These are phyloP conservation scores for Rhabdophis nuchalis DNA, from an alignment of 2,797 vertebrate genomes.

Conservation along the genomic window DNA sequence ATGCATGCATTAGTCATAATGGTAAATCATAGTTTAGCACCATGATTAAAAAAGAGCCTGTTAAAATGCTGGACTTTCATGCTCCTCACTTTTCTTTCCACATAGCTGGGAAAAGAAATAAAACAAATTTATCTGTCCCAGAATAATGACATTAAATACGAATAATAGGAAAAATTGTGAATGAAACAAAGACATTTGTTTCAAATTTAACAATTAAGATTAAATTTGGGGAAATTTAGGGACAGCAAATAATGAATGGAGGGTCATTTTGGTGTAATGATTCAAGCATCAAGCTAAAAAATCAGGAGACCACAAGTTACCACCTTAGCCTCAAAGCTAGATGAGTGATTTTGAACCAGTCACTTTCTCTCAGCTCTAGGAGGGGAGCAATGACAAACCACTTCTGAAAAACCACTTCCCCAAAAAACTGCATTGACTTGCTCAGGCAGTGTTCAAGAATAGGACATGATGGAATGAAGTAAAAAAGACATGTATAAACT, in stretches of 20 bases:
- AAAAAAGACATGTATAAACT: background rate
- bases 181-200: background rate
- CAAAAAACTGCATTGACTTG: background rate
- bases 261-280: background rate
- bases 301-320: background rate
- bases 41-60: background rate
- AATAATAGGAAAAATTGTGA: background rate
- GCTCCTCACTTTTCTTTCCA: background rate
- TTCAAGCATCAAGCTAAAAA: background rate
- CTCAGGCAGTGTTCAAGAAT: background rate
- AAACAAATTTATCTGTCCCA: background rate
- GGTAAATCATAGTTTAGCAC: background rate
- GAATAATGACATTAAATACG: background rate
- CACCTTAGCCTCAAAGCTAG: background rate
- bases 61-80: background rate
- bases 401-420: background rate
- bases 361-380: background rate
- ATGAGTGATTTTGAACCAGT: background rate
- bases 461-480: background rate
- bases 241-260: background rate
- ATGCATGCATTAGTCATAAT: background rate
- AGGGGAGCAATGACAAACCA: background rate
- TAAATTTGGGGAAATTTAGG: background rate
- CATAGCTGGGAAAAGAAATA: background rate
- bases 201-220: background rate